Base-by-base conservation (phyloP, 2,888 invertebrate genomes). In the Rhagium mordax region DNA sequence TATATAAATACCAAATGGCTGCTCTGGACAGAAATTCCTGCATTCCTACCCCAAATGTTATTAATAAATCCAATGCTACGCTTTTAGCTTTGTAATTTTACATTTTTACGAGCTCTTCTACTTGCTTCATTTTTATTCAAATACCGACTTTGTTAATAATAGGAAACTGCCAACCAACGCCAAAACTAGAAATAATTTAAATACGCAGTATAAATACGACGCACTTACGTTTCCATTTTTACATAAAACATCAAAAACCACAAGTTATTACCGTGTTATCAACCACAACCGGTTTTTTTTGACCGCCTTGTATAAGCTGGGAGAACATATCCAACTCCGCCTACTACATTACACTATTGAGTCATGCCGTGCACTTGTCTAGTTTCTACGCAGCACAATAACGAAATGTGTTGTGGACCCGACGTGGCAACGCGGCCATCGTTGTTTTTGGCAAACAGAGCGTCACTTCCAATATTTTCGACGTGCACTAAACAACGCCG, bases 351-450 rank as follows among this genome's bases (percentile, higher is more conserved):
- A n/a, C 15, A 16, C 53, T 24, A 49, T 65, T 65, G 64, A 65
- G 53, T 65, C 65, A 65, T 33, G 51, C 20, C 65, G 65, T 33
- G 65, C 65, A 53, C 65, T 65, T 65, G 65, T 53, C 53, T 65
- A 53, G 65, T 65, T 65, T 65, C 65, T 65, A 51, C 65, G 53
- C 65, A 65, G 65, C 53, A 18, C 53, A 27, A 48, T 24, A 29
- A 29, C 29, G 51, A 29, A 53, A 51, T 29, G 65, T 51, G 65
- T 29, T 20, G 15, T 7, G 33, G 59, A 21, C 18, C n/a, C 29
- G 48, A 18, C 65, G 24, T 49, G 24, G 65, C 53, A 27, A 64
- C 27, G 51, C 29, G 16, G 27, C 47, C n/a, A 20, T 18, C 53
- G 41, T 65, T 65, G 53, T 65, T 65, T 65, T 65, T 65, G 65